These are phyloP conservation scores for Eumacrocentrus americanus DNA, from an alignment of 2,888 invertebrate species.

Conservation along the genomic window DNA sequence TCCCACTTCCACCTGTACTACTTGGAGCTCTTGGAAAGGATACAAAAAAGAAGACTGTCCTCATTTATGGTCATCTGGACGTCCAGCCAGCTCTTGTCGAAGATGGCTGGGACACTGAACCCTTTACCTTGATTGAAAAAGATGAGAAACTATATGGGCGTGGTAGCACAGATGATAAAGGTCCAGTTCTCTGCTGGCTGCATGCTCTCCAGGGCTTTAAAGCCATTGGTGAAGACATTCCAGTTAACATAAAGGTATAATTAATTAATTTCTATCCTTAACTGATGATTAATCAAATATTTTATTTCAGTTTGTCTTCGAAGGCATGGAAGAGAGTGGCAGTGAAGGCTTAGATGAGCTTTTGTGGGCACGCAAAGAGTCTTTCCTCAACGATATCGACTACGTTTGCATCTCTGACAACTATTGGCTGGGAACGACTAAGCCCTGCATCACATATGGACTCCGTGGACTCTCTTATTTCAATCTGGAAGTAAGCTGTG, in stretches of 20 bases:
- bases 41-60: conserved; percentile 86
- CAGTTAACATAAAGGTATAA: conserved; percentile 72
- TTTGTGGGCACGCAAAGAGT: conserved; percentile 71
- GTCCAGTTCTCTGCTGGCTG: conserved; percentile 93
- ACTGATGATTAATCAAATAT: conserved; percentile 13
- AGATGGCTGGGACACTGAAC: conserved; percentile 96
- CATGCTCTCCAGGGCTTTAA: conserved; percentile 91
- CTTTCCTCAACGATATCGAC: conserved; percentile 82
- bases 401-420: conserved; percentile 98
- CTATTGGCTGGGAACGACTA: conserved; percentile 97
- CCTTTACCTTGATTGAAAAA: conserved; percentile 86
- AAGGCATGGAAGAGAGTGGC: conserved; percentile 98
- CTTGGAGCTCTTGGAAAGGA: conserved; percentile 80
- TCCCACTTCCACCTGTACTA: conserved; percentile 86
- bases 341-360: conserved; percentile 94
- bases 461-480: conserved; percentile 93
- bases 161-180: conserved; percentile 93
- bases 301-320: conserved; percentile 79
- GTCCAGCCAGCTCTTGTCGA: conserved; percentile 93
- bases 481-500: conserved; percentile 84
- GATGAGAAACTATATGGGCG: conserved; percentile 90
- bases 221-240: conserved; percentile 71
- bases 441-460: conserved; percentile 97
- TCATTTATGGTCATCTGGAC: conserved; percentile 96
- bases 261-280: conserved; percentile 14